Evolutionary conservation across 2,888 invertebrate genomes (phyloP).

Genomic region (Calameuta pallipes): DNA sequence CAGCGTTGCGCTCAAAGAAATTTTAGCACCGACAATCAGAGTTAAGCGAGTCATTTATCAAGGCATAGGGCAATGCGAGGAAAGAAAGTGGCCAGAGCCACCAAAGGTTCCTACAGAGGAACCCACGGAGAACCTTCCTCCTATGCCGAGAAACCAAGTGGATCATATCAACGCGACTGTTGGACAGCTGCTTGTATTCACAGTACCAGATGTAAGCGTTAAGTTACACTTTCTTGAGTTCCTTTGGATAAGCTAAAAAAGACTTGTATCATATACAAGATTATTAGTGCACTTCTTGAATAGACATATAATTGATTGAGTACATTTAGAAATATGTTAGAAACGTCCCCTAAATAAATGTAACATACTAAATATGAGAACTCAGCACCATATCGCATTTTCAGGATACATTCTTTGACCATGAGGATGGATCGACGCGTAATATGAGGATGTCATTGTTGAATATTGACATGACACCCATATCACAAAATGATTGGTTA

Average conservation of each 20-base stretch:
- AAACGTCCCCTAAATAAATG: background rate
- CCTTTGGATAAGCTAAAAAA: background rate
- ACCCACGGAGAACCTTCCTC: constrained; percentile 76
- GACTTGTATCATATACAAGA: background rate
- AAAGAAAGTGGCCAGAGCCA: constrained; percentile 65
- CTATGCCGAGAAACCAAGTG: constrained; percentile 85
- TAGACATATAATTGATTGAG: too few relatives aligned
- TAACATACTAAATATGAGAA: background rate
- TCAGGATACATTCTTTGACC: constrained; percentile 90
- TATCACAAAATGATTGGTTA: constrained; percentile 82
- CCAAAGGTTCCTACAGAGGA: constrained; percentile 70
- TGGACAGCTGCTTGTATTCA: constrained; percentile 83
- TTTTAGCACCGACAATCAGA: constrained; percentile 75
- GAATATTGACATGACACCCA: constrained; percentile 76
- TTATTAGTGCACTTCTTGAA: background rate
- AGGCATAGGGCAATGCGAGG: constrained; percentile 77
- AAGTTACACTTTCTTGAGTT: background rate
- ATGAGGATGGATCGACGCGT: constrained; percentile 83
- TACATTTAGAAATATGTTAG: background rate
- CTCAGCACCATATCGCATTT: constrained; percentile 32
- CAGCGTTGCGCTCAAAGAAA: constrained; percentile 71
- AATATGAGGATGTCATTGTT: constrained; percentile 79
- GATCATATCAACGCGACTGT: constrained; percentile 85
- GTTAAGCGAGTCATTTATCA: constrained; percentile 75
- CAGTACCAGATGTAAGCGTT: constrained; percentile 79